Evolutionary conservation across 2,888 invertebrate species (phyloP), one percentile per base, ranked within the genome.

Genomic region (Mythimna albipuncta): DNA sequence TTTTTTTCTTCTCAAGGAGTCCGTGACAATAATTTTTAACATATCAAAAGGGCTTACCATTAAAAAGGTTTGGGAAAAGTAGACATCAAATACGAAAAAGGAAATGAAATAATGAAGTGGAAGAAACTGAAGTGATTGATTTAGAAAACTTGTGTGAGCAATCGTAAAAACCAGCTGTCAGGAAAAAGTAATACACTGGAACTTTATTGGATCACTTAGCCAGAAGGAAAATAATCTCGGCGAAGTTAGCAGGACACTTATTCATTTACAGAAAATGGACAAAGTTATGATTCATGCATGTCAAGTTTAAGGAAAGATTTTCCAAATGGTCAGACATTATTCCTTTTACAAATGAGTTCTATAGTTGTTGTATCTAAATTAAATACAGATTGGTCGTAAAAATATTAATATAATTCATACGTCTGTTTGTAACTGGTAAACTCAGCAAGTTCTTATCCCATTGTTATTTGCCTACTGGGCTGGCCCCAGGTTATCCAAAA

Each of bases 131-230:
- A 64, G 77, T 77, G 79, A 84, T 79, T 77, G 79, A 80, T 85
- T 85, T 77, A 64, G 65, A 70, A 58, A 84, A 85, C 79, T 85
- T 84, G n/a, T 77, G 69, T 70, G 79, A 79, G 75, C 64, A 68
- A 77, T 82, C 72, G 64, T 35, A 66, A 64, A 64, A 64, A 75
- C 75, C 70, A 85, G 69, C 68, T 79, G 77, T 82, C 70, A 72
- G 58, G 57, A 52, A 69, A 76, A 69, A 71, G 55, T 79, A 64
- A 84, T 75, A 85, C 64, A 65, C 67, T 62, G 63, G 67, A 54
- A 62, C 62, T 69, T 79, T 69, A 77, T 72, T 65, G n/a, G 26
- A 65, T 72, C 41, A 13, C 62, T 61, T 52, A 41, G 63, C 47
- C 65, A 69, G 38, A 35, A 69, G 64, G 65, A 55, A 67, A 69